Evolutionary conservation across 1,140 invertebrate genomes (phyloP).

Genomic region (Neodiprion pinetum): DNA sequence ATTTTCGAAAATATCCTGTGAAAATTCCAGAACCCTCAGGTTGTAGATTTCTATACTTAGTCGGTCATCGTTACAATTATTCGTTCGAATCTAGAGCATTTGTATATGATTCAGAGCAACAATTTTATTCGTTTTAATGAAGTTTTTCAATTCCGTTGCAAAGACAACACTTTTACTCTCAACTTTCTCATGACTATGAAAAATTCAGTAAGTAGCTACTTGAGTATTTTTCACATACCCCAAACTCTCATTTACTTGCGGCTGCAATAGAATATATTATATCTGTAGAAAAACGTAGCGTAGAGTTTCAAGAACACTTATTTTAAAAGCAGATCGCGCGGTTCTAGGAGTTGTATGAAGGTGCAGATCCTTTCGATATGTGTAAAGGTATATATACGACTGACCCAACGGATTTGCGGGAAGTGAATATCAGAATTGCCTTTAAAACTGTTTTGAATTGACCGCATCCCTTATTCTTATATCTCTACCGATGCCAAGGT

Average conservation of each 20-base stretch:
- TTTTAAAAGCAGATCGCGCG: neutral
- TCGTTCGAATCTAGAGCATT: too few relatives aligned
- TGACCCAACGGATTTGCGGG: neutral
- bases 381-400: neutral
- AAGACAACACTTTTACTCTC: neutral
- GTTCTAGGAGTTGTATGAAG: neutral
- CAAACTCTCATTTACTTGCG: too few relatives aligned
- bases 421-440: neutral
- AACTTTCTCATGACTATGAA: neutral
- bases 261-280: too few relatives aligned
- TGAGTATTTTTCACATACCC: neutral
- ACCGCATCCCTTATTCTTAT: neutral
- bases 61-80: too few relatives aligned
- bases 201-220: neutral
- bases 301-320: neutral
- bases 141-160: neutral
- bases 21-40: neutral
- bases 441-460: neutral
- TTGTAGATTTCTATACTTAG: too few relatives aligned
- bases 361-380: neutral
- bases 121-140: neutral
- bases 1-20: neutral
- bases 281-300: neutral
- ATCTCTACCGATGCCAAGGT: too few relatives aligned
- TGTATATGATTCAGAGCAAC: too few relatives aligned